Evolutionary conservation across 2,797 vertebrate species (phyloP).

Genomic region (Syncerus caffer): DNA sequence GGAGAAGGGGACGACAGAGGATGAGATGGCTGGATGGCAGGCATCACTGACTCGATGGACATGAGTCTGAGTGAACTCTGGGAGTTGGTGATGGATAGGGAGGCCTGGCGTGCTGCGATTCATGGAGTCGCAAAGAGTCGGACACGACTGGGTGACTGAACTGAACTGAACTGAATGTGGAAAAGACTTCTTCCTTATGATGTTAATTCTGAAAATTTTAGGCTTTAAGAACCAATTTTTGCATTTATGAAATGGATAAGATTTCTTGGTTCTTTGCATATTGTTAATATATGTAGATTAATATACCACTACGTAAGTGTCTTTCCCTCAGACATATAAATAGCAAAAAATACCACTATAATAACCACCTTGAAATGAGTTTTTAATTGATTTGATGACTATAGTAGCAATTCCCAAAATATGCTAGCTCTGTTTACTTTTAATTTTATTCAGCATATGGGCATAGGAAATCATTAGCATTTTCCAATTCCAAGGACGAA

Average conservation of each 20-base stretch:
- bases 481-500: constrained; percentile 72
- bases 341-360: constrained; percentile 68
- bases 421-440: constrained; percentile 73
- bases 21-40: no score
- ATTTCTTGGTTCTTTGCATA: constrained; percentile 25
- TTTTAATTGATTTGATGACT: constrained; percentile 75
- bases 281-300: constrained; percentile 39
- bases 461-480: constrained; percentile 75
- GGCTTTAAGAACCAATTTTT: not conserved
- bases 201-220: constrained; percentile 34
- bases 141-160: no score
- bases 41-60: no score
- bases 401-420: constrained; percentile 72
- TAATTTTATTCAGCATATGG: constrained; percentile 78
- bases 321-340: constrained; percentile 60
- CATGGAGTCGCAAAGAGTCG: no score
- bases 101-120: no score
- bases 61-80: no score
- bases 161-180: constrained; percentile 31
- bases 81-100: no score
- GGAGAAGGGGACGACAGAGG: no score
- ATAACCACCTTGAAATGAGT: constrained; percentile 68
- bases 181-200: constrained; percentile 70
- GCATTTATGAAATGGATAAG: not conserved
- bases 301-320: not conserved